Evolutionary conservation across 2,797 vertebrate species (phyloP).

Genomic region (Clarias laeviceps): DNA sequence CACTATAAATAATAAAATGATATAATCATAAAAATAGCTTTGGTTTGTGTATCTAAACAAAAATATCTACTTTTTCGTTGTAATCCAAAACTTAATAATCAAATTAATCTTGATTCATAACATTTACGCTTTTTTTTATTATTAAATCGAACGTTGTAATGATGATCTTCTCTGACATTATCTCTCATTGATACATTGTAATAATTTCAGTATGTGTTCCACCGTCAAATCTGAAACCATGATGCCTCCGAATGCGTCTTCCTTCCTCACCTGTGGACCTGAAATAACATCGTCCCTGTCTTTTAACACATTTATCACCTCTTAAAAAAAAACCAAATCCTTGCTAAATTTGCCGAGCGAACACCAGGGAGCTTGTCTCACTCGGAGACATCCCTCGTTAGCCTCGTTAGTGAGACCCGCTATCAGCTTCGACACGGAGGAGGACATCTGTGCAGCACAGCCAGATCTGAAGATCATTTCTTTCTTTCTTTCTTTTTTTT

Average conservation of each 20-base stretch:
- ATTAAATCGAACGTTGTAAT: too few relatives aligned
- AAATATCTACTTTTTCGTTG: too few relatives aligned
- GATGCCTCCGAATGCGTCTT: neutral
- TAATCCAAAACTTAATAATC: too few relatives aligned
- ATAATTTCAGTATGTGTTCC: too few relatives aligned
- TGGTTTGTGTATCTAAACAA: neutral
- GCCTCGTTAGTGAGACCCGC: conserved; percentile 59
- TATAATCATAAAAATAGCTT: neutral
- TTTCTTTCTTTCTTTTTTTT: conserved; percentile 10
- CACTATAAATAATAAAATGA: neutral
- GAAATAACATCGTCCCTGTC: conserved; percentile 20
- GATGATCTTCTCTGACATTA: too few relatives aligned
- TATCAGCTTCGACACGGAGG: conserved; percentile 46
- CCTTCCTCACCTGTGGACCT: conserved; percentile 17
- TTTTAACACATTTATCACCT: conserved; percentile 10
- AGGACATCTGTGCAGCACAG: conserved; percentile 62
- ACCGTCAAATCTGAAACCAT: neutral
- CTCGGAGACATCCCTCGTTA: conserved; percentile 59
- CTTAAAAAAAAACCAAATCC: conserved; percentile 52
- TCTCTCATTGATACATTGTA: too few relatives aligned
- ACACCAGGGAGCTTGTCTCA: conserved; percentile 56
- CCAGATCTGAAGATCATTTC: conserved; percentile 55
- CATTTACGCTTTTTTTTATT: too few relatives aligned
- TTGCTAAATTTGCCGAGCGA: conserved; percentile 60
- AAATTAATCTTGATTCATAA: too few relatives aligned